Conservation (phyloP, 2,113 vertebrate genomes). For the Apodemus sylvaticus region DNA sequence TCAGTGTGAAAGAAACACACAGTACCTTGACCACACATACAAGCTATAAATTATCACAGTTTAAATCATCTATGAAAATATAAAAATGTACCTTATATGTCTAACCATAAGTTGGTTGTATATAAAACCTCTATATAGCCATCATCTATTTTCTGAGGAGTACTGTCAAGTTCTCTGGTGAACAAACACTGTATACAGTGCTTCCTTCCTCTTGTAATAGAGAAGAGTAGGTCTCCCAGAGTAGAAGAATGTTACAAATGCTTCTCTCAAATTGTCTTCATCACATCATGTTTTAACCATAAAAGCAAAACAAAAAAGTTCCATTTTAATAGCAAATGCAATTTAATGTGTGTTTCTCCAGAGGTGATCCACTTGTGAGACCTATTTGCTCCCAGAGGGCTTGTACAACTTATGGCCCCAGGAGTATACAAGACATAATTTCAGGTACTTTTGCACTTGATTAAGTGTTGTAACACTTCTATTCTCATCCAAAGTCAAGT, state of each 20-base stretch:
- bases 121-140: background rate
- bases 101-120: background rate
- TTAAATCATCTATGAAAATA: background rate
- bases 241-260: accelerated
- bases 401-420: background rate
- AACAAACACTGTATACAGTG: background rate
- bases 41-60: background rate
- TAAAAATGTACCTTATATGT: background rate
- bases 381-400: background rate
- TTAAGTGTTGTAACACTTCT: background rate
- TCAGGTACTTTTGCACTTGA: background rate
- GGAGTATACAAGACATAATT: background rate
- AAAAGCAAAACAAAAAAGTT: background rate
- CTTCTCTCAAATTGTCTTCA: background rate
- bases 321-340: background rate
- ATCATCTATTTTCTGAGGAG: background rate
- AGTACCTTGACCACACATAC: background rate
- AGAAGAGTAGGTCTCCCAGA: background rate
- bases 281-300: background rate
- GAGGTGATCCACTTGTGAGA: background rate
- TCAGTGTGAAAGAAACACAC: background rate
- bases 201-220: background rate
- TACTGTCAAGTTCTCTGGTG: background rate
- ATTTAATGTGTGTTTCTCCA: background rate
- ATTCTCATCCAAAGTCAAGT: background rate